phyloP scores from a whole-genome alignment of 2,797 vertebrate species.

The Neostethus bicornis region DNA sequence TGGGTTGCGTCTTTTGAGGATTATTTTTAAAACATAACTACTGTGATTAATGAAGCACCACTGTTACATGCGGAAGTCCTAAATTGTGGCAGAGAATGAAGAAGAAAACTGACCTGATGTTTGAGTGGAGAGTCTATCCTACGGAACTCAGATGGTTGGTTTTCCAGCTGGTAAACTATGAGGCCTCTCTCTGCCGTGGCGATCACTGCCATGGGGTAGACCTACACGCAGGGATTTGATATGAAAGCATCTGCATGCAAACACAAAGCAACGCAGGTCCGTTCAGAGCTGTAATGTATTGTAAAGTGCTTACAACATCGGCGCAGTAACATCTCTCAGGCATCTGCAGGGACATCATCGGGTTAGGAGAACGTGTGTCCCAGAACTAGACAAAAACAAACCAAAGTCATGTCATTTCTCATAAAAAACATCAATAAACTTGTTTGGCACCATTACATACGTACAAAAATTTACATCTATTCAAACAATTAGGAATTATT shows the following conservation, averaged over 20 bases:
- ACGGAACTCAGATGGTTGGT: conserved; percentile 96
- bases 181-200: conserved; percentile 97
- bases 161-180: conserved; percentile 97
- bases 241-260: neutral
- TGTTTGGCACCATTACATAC: too few species aligned
- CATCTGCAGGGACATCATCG: conserved; percentile 96
- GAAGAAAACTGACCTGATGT: conserved; percentile 85
- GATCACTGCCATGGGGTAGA: conserved; percentile 97
- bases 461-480: neutral
- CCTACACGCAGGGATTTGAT: conserved; percentile 77
- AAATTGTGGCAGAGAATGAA: too few species aligned
- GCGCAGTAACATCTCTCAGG: conserved; percentile 97
- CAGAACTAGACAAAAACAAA: conserved; percentile 85
- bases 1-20: too few species aligned
- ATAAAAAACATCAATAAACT: too few species aligned
- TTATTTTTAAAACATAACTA: too few species aligned
- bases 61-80: too few species aligned
- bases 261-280: neutral
- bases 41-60: too few species aligned
- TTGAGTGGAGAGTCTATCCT: conserved; percentile 98
- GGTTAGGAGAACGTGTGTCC: conserved; percentile 96
- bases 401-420: conserved; percentile 5
- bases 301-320: conserved; percentile 87
- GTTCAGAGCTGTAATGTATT: neutral
- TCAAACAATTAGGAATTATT: neutral